Conservation (phyloP, 2,888 invertebrate species). For the Coenonympha glycerion region DNA sequence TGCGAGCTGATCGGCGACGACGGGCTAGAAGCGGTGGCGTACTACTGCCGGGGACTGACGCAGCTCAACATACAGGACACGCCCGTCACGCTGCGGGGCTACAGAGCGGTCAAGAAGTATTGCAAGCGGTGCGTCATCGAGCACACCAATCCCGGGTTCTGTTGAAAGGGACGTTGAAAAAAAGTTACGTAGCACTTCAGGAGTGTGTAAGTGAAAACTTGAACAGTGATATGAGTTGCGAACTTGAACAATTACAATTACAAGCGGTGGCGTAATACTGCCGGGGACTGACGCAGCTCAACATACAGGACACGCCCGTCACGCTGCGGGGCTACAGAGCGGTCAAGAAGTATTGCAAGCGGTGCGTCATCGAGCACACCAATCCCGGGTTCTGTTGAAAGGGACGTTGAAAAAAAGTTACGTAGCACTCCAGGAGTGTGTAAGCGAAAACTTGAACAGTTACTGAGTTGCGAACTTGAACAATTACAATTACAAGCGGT, state of each 20-base stretch:
- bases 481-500: conserved; percentile 84
- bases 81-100: conserved; percentile 90
- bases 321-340: conserved; percentile 92
- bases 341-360: conserved; percentile 93
- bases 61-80: conserved; percentile 96
- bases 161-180: conserved; percentile 56
- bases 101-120: conserved; percentile 92
- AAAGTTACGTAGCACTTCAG: not conserved
- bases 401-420: not conserved
- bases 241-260: no score
- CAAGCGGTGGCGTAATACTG: conserved; percentile 93
- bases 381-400: conserved; percentile 92
- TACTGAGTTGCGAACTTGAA: not conserved
- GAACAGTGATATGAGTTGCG: no score
- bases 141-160: conserved; percentile 96
- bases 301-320: conserved; percentile 94
- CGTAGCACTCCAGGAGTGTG: not conserved
- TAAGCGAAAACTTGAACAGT: not conserved
- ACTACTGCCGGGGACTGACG: conserved; percentile 91
- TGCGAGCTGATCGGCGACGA: conserved; percentile 94
- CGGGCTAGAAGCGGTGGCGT: conserved; percentile 88
- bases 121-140: conserved; percentile 95
- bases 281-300: conserved; percentile 90
- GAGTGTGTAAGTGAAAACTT: not conserved
- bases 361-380: conserved; percentile 95